Conservation (phyloP, 2,113 vertebrate species). For the Tenrec ecaudatus region DNA sequence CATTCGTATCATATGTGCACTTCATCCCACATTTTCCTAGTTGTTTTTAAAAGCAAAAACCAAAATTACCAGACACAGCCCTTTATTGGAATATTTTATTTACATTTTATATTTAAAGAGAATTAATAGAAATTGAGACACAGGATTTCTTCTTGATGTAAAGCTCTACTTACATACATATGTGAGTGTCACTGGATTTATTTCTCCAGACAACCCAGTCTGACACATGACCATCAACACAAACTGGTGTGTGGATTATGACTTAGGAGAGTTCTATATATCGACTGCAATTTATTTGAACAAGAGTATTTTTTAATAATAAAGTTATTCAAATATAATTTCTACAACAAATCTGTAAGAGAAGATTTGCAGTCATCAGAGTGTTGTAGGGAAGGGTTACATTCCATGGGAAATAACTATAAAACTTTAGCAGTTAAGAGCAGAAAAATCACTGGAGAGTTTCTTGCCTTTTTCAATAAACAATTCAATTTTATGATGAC, state of each 20-base stretch:
- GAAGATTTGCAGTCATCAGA: conserved; percentile 47
- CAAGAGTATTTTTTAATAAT: conserved; percentile 64
- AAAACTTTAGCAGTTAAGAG: conserved; percentile 70
- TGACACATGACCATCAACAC: neutral
- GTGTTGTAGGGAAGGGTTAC: conserved; percentile 75
- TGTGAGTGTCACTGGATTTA: no score
- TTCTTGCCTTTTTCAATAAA: conserved; percentile 82
- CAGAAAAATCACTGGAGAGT: conserved; percentile 72
- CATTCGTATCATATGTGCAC: neutral
- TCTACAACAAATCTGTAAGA: conserved; percentile 25
- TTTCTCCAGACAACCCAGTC: no score
- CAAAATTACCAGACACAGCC: neutral
- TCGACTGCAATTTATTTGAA: conserved; percentile 24
- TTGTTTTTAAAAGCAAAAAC: neutral
- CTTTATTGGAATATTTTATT: no score
- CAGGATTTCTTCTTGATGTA: no score
- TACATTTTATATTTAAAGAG: no score
- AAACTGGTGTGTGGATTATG: neutral
- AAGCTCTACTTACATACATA: no score
- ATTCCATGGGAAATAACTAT: conserved; percentile 75
- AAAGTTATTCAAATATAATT: conserved; percentile 43
- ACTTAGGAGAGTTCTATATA: neutral
- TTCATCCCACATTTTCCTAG: neutral
- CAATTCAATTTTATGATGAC: conserved; percentile 82
- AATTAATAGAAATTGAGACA: no score